Evolutionary conservation across 2,113 vertebrate genomes (phyloP), one percentile per base, ranked within the genome.

Genomic region (Rhinoderma darwinii): DNA sequence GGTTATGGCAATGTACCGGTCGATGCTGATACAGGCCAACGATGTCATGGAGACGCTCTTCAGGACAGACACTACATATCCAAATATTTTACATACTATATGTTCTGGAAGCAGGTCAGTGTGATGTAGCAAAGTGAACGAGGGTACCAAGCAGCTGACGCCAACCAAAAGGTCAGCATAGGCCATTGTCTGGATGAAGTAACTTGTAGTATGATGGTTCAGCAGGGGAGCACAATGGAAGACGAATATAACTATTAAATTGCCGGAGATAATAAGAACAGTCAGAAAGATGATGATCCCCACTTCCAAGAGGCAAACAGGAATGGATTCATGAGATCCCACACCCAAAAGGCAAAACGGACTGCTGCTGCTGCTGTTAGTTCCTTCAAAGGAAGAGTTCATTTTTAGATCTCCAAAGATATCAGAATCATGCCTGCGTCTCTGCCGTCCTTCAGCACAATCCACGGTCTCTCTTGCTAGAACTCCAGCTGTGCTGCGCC

Each of bases 101-200:
- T 94, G 93, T 90, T 97, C 96, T 2, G 96, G 94, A 4, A 98
- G 89, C 72, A 95, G 94, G 89, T 96, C 91, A 0, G 97, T 94
- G 84, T 95, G 95, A 91, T 96, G 96, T 50, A 99, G 95, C 79
- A 99, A 92, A 72, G 97, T 99, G 89, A 99, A 91, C 80, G 97
- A 98, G 44, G 98, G 98, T 88, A 99, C 96, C 88, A 99, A 94
- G 93, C 98, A 99, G 94, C 97, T 98, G 77, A 99, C 94, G 0
- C 98, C 98, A 88, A 99, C 97, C 93, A 99, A 92, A 83, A 99
- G 94, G 91, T 99, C 98, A 43, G 98, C 98, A 27, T 99, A 99
- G 0, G 98, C 97, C 98, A 99, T 99, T 39, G 98, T 99, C 94
- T 98, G 98, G 89, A 99, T 98, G 92, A 99, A 99, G 90, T 97